Conservation (phyloP, 2,797 vertebrate genomes). For the Prionace glauca region DNA sequence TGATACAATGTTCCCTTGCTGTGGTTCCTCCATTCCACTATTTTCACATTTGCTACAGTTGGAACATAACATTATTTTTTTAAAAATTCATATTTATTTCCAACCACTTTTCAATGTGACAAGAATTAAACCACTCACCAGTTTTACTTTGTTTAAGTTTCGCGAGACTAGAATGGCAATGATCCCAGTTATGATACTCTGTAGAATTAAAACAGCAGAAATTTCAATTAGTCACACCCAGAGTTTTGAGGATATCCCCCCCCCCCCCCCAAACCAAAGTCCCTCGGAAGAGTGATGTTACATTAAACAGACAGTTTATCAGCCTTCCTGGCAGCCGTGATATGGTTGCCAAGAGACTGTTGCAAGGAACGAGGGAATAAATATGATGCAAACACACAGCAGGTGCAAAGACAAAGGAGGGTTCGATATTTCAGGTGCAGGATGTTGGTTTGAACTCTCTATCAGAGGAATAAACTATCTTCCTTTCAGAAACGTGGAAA, state of each 20-base stretch:
- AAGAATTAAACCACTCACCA: conserved; percentile 59
- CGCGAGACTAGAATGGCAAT: conserved; percentile 78
- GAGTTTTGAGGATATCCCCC: not conserved
- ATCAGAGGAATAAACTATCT: not conserved
- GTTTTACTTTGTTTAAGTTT: conserved; percentile 59
- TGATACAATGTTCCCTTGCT: not conserved
- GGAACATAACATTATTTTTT: not conserved
- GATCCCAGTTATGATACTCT: conserved; percentile 81
- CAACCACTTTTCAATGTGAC: not conserved
- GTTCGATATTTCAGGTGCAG: not conserved
- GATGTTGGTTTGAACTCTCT: not conserved
- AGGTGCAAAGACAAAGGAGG: not conserved
- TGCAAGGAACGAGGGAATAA: not conserved
- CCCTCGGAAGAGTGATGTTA: not conserved
- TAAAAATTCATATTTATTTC: not conserved
- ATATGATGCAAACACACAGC: not conserved
- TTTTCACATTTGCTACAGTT: not conserved
- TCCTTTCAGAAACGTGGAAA: not conserved
- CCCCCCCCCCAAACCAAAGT: not conserved
- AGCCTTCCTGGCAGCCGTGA: not conserved
- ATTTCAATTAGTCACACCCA: not conserved
- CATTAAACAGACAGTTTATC: not conserved
- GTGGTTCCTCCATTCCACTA: accelerated
- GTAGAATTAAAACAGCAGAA: conserved; percentile 41
- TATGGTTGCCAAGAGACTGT: not conserved